Evolutionary conservation across 2,797 vertebrate species (phyloP).

Genomic region (Orientallactaga sibirica): DNA sequence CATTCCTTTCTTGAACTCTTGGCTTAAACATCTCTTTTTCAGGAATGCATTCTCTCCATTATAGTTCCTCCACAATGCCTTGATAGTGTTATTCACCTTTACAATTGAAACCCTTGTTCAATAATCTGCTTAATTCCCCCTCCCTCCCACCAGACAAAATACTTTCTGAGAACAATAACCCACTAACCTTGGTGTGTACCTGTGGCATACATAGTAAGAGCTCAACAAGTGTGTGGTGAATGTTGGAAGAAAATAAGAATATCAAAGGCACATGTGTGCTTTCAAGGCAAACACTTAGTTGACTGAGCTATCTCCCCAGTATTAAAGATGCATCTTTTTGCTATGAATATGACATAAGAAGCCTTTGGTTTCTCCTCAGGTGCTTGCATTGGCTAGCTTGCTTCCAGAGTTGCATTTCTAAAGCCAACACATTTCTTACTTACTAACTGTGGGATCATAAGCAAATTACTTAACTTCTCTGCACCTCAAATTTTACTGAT

Average conservation of each 20-base stretch:
- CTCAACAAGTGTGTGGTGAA: slow-evolving; percentile 32
- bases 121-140: slow-evolving; percentile 37
- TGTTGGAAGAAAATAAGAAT: background rate
- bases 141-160: background rate
- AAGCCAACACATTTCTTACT: background rate
- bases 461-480: slow-evolving; percentile 45
- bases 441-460: slow-evolving; percentile 13
- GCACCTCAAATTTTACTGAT: background rate
- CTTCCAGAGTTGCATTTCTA: no score
- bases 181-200: background rate
- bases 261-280: background rate
- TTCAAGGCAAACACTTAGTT: no score
- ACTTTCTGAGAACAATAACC: background rate
- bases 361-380: no score
- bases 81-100: background rate
- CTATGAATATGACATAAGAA: no score
- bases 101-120: background rate
- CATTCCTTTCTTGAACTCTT: background rate
- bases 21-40: background rate
- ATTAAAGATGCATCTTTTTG: no score
- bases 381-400: no score
- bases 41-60: background rate
- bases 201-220: background rate
- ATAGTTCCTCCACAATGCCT: background rate
- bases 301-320: no score